Evolutionary conservation across 2,888 invertebrate genomes (phyloP), one percentile per base, ranked within the genome.

Genomic region (Drosophila antonietae): DNA sequence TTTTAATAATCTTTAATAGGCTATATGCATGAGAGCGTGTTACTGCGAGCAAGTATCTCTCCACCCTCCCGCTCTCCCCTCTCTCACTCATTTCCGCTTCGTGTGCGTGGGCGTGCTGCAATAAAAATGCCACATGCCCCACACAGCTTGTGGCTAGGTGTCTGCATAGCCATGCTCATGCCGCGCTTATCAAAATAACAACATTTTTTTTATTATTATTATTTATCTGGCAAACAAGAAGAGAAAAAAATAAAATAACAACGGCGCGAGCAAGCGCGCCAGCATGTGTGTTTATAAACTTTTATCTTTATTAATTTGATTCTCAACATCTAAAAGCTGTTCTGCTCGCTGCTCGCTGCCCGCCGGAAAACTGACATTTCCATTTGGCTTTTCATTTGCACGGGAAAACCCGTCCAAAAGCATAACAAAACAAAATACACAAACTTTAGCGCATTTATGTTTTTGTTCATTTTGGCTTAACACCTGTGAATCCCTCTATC

Each of bases 1-100:
- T 90, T 80, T 88, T 86, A 88, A 89, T 90, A 86, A 89, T 88
- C 89, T 86, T 83, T 83, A 88, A 88, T 80, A 72, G 86, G 75
- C 59, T 65, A 74, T 72, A 63, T 73, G 62, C 51, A 68, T 69
- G 62, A 37, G 47, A 51, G 52, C 35, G 33, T 67, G 10, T 55
- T 41, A 55, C 55, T 23, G 51, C 23, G 49, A 31, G 31, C 23
- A 20, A 63, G 55, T 68, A 51, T 53, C n/a, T 35, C 33, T 18
- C n/a, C 9, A 43, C 28, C 23, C 20, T 35, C 47, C 12, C 6
- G 3, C 2, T n/a, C 31, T 20, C 18, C 12, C 6, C 28, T 65
- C 31, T 35, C 37, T 41, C 55, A 47, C 6, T 28, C 28, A 28
- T 28, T 28, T 28, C 28, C 28, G 5, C 28, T 6, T 28, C 20